Percentiles rank a stretch among this genome's conserved stretches.
phyloP scores from a whole-genome alignment of 2,888 invertebrate genomes.

The Macrophya annulata region DNA sequence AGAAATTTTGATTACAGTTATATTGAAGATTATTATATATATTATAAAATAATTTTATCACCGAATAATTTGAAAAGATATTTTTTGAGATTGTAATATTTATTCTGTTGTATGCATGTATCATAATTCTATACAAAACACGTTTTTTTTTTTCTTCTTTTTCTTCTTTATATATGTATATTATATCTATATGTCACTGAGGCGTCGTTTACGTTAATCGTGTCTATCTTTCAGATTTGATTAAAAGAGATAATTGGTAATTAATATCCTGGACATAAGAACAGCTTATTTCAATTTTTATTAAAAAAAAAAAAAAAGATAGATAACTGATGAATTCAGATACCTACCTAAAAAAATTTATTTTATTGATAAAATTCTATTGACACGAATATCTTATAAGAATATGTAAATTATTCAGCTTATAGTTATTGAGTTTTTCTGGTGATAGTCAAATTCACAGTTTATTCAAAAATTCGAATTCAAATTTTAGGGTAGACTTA shows the following conservation, averaged over 20 bases:
- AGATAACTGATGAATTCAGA: too few species aligned
- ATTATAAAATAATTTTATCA: background rate
- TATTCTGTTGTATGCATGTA: background rate
- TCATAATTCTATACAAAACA: conserved; percentile 14
- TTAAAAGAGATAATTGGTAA: background rate
- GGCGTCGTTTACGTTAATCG: background rate
- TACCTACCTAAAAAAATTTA: background rate
- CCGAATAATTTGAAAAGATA: background rate
- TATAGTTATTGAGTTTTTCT: background rate
- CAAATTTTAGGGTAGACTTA: background rate
- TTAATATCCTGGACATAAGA: background rate
- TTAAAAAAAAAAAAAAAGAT: background rate
- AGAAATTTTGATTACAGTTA: background rate
- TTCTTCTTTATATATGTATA: background rate
- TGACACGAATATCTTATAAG: too few species aligned
- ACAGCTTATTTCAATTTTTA: background rate
- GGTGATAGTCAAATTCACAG: background rate
- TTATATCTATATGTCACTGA: background rate
- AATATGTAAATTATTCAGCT: background rate
- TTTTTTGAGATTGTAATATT: background rate
- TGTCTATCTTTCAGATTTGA: background rate
- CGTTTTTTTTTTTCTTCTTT: background rate
- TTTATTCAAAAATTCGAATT: background rate
- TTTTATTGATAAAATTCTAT: background rate
- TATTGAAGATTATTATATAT: background rate